Percentiles rank a stretch among this genome's conserved stretches.
phyloP scores from a whole-genome alignment of 2,888 invertebrate genomes.

The Cosmorhoe ocellata region DNA sequence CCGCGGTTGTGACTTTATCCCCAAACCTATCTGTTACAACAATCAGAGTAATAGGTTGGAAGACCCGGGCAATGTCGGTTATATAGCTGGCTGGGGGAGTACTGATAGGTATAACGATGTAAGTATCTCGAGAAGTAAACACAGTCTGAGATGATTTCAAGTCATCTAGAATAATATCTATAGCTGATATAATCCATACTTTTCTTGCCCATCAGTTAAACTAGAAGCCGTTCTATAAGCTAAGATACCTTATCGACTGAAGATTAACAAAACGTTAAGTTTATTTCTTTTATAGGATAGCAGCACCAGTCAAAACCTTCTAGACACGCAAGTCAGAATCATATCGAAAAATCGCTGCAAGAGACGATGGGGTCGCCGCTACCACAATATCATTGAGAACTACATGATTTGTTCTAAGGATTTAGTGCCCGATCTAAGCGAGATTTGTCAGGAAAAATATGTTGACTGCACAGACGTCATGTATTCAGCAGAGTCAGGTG shows the following conservation, averaged over 20 bases:
- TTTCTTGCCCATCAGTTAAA: no score
- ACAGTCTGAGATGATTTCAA: no score
- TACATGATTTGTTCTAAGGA: slow-evolving; percentile 64
- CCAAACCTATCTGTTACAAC: slow-evolving; percentile 54
- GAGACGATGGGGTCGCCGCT: slow-evolving; percentile 53
- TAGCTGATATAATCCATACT: no score
- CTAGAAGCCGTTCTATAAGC: no score
- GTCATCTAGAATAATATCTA: no score
- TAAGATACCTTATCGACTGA: no score
- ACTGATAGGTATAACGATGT: slow-evolving; percentile 50
- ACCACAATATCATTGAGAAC: slow-evolving; percentile 61
- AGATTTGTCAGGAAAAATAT: slow-evolving; percentile 62
- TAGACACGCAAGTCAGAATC: slow-evolving; percentile 44
- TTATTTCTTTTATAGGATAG: slow-evolving; percentile 12
- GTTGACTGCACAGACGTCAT: slow-evolving; percentile 59
- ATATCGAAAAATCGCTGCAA: slow-evolving; percentile 50
- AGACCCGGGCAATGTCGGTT: slow-evolving; percentile 39
- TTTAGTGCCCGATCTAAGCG: slow-evolving; percentile 45
- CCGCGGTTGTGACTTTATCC: slow-evolving; percentile 55
- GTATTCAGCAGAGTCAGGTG: slow-evolving; percentile 46
- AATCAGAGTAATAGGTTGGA: slow-evolving; percentile 46
- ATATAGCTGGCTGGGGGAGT: slow-evolving; percentile 59
- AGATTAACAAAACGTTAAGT: slow-evolving; percentile 15
- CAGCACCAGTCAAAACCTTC: slow-evolving; percentile 35
- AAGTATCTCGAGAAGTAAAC: slow-evolving; percentile 20